phyloP scores from a whole-genome alignment of 2,888 invertebrate species.

The Phengaris alcon region DNA sequence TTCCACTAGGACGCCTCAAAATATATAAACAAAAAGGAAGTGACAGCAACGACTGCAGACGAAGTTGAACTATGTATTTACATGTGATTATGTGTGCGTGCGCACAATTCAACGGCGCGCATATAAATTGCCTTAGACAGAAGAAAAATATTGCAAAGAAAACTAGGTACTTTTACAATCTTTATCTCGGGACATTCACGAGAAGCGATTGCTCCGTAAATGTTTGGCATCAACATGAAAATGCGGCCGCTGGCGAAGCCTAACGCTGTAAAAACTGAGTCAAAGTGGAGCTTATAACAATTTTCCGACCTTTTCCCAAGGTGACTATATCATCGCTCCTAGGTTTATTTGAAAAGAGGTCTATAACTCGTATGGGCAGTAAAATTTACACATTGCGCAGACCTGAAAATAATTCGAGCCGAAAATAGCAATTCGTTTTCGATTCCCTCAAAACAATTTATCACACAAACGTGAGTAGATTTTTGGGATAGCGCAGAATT shows the following conservation, averaged over 20 bases:
- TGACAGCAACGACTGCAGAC: too few species aligned
- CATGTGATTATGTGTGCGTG: too few species aligned
- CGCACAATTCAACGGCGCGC: too few species aligned
- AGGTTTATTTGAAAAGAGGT: background rate
- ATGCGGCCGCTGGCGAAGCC: too few species aligned
- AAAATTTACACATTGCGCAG: background rate
- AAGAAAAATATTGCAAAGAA: too few species aligned
- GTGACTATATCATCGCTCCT: background rate
- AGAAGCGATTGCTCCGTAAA: background rate
- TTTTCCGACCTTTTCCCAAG: background rate
- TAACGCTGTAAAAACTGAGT: background rate
- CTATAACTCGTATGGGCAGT: background rate
- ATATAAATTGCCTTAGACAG: too few species aligned
- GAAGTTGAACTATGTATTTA: too few species aligned
- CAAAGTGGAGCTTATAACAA: background rate
- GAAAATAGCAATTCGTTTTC: slow-evolving; percentile 4
- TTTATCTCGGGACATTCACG: too few species aligned
- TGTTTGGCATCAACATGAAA: background rate
- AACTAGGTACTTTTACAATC: too few species aligned
- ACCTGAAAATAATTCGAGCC: slow-evolving; percentile 2
- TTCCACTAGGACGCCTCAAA: too few species aligned
- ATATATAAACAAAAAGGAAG: too few species aligned
- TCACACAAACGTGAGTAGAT: slow-evolving; percentile 3
- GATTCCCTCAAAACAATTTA: slow-evolving; percentile 8
- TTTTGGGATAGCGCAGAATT: background rate